Evolutionary conservation across 1,140 invertebrate species (phyloP), one percentile per base, ranked within the genome.

Genomic region (Forficula auricularia): DNA sequence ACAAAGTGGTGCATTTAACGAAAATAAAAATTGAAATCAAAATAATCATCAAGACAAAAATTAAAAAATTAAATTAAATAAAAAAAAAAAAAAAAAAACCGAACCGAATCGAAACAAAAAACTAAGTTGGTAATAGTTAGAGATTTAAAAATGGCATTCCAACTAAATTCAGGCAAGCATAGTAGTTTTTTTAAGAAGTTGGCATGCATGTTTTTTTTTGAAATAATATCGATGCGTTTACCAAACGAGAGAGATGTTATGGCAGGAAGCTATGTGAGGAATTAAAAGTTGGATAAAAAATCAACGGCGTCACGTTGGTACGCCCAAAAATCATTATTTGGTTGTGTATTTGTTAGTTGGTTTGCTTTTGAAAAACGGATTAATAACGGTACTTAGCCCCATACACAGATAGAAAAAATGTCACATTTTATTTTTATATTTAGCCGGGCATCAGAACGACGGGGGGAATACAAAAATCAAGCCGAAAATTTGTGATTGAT

Each of bases 1-100:
- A 61, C 70, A 72, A 61, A 75, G 71, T 71, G 67, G 76, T 80
- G 77, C 77, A 79, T 70, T 73, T 67, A 77, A 79, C 71, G 47
- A 52, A 53, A 45, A 72, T 18, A 47, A 54, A 52, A 53, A 42
- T 32, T 52, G 38, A 39, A 40, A 33, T 35, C 32, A 16, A 48
- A 48, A 46, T n/a, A n/a, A n/a, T n/a, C n/a, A n/a, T n/a, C n/a
- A n/a, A n/a, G n/a, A n/a, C n/a, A n/a, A n/a, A n/a, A n/a, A n/a
- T n/a, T n/a, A n/a, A n/a, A n/a, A n/a, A n/a, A n/a, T n/a, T n/a
- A n/a, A n/a, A n/a, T n/a, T n/a, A n/a, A n/a, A n/a, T n/a, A n/a
- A n/a, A n/a, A n/a, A n/a, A n/a, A n/a, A n/a, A n/a, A n/a, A n/a
- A n/a, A n/a, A n/a, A n/a, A n/a, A n/a, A n/a, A n/a, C n/a, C n/a